Evolutionary conservation across 2,797 vertebrate genomes (phyloP), one percentile per base, ranked within the genome.

Genomic region (Falco cherrug): DNA sequence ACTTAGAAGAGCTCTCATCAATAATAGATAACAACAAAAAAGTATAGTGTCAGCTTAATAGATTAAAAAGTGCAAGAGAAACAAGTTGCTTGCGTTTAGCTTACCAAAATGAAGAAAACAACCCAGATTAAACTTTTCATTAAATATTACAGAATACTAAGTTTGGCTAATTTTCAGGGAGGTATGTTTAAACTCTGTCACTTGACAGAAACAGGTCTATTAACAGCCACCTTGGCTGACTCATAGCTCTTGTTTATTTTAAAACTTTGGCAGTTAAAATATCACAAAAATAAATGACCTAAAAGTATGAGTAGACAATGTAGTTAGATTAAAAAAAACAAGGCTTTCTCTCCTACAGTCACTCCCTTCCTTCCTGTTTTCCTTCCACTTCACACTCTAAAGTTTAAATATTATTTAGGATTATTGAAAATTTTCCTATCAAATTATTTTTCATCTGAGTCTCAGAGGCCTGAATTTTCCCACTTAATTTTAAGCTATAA

Each of bases 1-100:
- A 96, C 43, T 48, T 35, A 48, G 31, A 83, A 74, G 56, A 90
- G 37, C 19, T 91, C 57, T 81, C 78, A 93, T 91, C 31, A 95
- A 92, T 89, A 86, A 94, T 89, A 64, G 37, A 89, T 33, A 68
- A 6, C 6, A 80, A 77, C 28, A 29, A 61, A 35, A 76, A 95
- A 69, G 35, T 9, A n/a, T 41, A 29, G 15, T 31, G 54, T 53
- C 61, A 88, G 69, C 18, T 11, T 26, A 84, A 83, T 48, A 83
- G 24, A 70, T 81, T 70, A 84, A 88, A 64, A 26, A 65, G 10
- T 41, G 19, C 3, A 28, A 93, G 24, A 76, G 29, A 79, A 84
- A 59, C 16, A 82, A 41, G 8, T 53, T 76, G 14, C 11, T 73
- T 69, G 5, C 1, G n/a, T 91, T 78, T 84, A 73, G 13, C 10